Percentiles rank a stretch among this genome's conserved stretches.
Evolutionary conservation across 2,797 vertebrate genomes (phyloP).

Genomic region (Heterohyrax brucei): DNA sequence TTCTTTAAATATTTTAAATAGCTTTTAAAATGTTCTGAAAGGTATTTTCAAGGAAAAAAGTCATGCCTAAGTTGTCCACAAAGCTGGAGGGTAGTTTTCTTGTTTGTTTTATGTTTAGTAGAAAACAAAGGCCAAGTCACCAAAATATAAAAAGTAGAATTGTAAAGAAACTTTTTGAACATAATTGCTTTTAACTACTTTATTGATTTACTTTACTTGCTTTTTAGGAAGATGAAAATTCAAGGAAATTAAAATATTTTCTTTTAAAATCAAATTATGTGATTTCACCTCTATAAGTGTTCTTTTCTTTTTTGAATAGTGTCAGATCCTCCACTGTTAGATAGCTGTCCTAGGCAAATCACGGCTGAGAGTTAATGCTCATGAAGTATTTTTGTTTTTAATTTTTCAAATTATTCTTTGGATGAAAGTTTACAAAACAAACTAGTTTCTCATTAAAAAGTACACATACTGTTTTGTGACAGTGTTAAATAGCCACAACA

Average conservation of each 20-base stretch:
- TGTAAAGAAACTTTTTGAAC: background rate
- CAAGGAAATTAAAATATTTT: conserved; percentile 33
- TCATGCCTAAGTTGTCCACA: conserved; percentile 33
- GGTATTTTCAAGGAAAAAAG: background rate
- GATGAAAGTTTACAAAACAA: too few species aligned
- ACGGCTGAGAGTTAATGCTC: too few species aligned
- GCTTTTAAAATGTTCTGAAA: background rate
- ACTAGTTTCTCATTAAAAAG: too few species aligned
- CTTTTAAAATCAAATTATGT: background rate
- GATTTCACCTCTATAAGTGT: too few species aligned
- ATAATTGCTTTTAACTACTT: background rate
- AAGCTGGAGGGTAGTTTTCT: conserved; percentile 33
- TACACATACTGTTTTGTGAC: too few species aligned
- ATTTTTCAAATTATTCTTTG: too few species aligned
- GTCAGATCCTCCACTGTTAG: too few species aligned
- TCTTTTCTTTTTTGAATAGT: too few species aligned
- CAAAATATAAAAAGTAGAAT: conserved; percentile 32
- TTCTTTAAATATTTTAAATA: conserved; percentile 5
- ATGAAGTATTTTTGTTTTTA: too few species aligned
- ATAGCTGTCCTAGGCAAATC: too few species aligned
- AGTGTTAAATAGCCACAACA: too few species aligned
- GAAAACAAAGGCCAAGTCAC: background rate
- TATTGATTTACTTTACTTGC: conserved; percentile 17
- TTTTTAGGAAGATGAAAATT: conserved; percentile 35
- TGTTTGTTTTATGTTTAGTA: conserved; percentile 16